A percentile compares a stretch with the other conserved stretches of the same genome.
Conservation (phyloP, 2,888 invertebrate species). For the Leucania comma region DNA sequence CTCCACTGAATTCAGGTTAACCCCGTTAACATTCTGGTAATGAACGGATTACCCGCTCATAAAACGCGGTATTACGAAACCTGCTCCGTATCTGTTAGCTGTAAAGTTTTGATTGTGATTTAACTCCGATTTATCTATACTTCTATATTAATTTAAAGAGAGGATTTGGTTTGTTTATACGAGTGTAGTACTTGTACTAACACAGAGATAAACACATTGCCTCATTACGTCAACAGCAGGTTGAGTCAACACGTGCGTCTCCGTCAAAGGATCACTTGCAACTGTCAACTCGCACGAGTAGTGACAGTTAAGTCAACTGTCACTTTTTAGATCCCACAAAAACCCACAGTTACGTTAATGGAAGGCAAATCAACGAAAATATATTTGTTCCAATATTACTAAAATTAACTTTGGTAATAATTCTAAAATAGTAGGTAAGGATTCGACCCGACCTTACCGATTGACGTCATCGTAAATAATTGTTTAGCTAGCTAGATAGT, state of each 20-base stretch:
- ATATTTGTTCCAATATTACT: not conserved
- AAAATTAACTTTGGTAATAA: conserved; percentile 15
- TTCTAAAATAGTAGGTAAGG: conserved; percentile 26
- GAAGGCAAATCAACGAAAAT: not conserved
- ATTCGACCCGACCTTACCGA: conserved; percentile 8
- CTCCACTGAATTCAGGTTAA: conserved; percentile 19
- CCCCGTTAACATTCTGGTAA: conserved; percentile 16
- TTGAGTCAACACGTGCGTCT: too few relatives aligned
- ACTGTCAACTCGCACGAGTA: too few relatives aligned
- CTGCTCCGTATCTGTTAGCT: conserved; percentile 8
- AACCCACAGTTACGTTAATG: not conserved
- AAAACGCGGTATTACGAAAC: conserved; percentile 19
- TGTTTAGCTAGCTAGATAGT: conserved; percentile 21
- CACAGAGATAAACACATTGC: too few relatives aligned
- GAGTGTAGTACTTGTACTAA: too few relatives aligned
- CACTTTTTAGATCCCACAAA: not conserved
- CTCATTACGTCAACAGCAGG: too few relatives aligned
- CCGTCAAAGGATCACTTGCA: too few relatives aligned
- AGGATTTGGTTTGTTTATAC: not conserved
- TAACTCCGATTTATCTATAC: conserved; percentile 27
- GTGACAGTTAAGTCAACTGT: too few relatives aligned
- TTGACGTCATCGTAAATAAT: conserved; percentile 42
- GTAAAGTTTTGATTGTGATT: conserved; percentile 45
- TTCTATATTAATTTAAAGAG: not conserved
- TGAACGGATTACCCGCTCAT: conserved; percentile 12